Evolutionary conservation across 2,797 vertebrate genomes (phyloP), one percentile per base, ranked within the genome.

Genomic region (Poeciliopsis presidionis): DNA sequence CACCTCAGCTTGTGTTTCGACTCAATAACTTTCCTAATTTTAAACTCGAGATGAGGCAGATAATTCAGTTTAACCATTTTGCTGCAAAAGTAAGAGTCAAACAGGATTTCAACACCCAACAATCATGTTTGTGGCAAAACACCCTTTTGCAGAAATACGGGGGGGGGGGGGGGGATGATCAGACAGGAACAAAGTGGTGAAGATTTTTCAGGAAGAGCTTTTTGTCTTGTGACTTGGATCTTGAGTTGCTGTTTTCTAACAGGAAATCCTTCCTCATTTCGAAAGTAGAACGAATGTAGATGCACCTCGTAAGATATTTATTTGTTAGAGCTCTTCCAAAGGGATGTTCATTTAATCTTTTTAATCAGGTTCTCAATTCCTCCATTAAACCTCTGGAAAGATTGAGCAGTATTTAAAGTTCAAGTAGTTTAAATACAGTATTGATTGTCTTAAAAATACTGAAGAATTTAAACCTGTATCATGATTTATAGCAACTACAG

Each of bases 161-260:
- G n/a, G 5, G 6, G 49, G 73, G 6, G 49, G 73, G 30, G 30
- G 30, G 30, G 30, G 30, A 61, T 49, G 46, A 55, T 16, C 22
- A n/a, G 14, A 67, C 61, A 59, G 22, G 41, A 77, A 88, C 78
- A 70, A 92, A 92, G 81, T 4, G 7, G 61, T 2, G 5, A 80
- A 67, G 55, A 84, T 78, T 91, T 84, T 87, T 71, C 25, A 1
- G 53, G 47, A 28, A 72, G 16, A 9, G 36, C 47, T 75, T 73
- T 81, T 41, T 72, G 82, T 90, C 88, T 89, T 81, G 85, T 86
- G 88, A 82, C 67, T 12, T 16, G 18, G 43, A 36, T 77, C 20
- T 11, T 7, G 0, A 41, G 46, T 63, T 1, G 1, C 55, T 72
- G 33, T 41, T 63, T 76, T 75, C 47, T 81, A 83, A 77, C 75